Evolutionary conservation across 2,888 invertebrate genomes (phyloP), one percentile per base, ranked within the genome.

Genomic region (Drosophila multiciliata): DNA sequence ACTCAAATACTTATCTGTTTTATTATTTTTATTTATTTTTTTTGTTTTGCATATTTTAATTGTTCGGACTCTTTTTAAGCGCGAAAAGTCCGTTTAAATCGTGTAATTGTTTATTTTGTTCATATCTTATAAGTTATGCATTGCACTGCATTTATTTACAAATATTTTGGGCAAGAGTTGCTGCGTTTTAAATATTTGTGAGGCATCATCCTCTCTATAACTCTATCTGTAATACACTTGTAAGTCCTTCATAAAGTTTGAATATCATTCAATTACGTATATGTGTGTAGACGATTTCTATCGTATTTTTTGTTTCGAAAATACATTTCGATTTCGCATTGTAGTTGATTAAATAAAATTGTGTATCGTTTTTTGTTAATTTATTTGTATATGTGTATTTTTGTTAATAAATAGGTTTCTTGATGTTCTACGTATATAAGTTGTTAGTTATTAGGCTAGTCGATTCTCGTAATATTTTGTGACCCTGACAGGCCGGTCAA

Each of bases 201-300:
- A 52, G 70, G 36, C 59, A 60, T 42, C 26, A 38, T 20, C 32
- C 15, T 57, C 29, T 53, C 23, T 36, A 6, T 38, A 3, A 38
- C 26, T 57, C 42, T 45, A 45, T 48, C 45, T 60, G 68, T 59
- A 58, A 59, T 50, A 52, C 66, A 71, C 63, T 67, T 73, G 73
- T 61, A 64, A 75, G 77, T 75, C 73, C 65, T 73, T 72, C 58
- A 72, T 67, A 71, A 79, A 70, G 60, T 80, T 74, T 76, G 90
- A 91, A 90, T 89, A 88, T 90, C 72, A 84, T 89, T 91, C 89
- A 79, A 71, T 90, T 91, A 89, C 89, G 89, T 89, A 89, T 91
- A 80, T 89, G 70, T 60, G 35, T 65, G 55, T 50, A 63, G 50
- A 72, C 72, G 66, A 63, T 75, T 62, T 62, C 57, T 49, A 57